Conservation (phyloP, 2,797 vertebrate species). For the Phrynocephalus vlangalii region DNA sequence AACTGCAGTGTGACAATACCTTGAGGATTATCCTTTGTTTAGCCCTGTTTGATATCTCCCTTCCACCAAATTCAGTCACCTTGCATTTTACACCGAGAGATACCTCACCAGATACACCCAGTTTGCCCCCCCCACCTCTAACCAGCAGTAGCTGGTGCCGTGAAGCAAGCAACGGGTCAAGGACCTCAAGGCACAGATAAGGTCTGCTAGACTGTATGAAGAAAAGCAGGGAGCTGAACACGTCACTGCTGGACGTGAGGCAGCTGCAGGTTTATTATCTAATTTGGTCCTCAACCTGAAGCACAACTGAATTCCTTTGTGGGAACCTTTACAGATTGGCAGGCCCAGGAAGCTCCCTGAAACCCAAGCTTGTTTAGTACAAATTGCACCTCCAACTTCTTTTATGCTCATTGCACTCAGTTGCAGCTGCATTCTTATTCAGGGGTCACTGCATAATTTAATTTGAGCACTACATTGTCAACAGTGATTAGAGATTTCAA, state of each 20-base stretch:
- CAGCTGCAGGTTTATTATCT: conserved; percentile 42
- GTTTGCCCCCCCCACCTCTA: neutral
- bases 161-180: neutral
- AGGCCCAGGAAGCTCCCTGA: conserved; percentile 67
- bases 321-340: conserved; percentile 63
- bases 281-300: conserved; percentile 27
- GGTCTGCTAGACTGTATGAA: neutral
- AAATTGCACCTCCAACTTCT: conserved; percentile 60
- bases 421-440: conserved; percentile 54
- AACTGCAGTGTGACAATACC: neutral
- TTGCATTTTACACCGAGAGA: neutral
- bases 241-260: neutral
- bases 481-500: conserved; percentile 48
- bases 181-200: neutral
- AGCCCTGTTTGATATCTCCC: neutral
- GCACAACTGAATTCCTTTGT: conserved; percentile 65
- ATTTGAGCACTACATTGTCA: conserved; percentile 62
- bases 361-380: conserved; percentile 63
- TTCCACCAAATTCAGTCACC: neutral
- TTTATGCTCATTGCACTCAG: conserved; percentile 66
- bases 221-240: neutral
- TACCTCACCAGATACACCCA: neutral
- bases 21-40: neutral
- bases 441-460: conserved; percentile 60
- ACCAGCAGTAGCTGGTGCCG: neutral